Percentiles rank a stretch among this genome's conserved stretches.
phyloP scores from a whole-genome alignment of 2,113 vertebrate genomes.

The Lycocorax pyrrhopterus region DNA sequence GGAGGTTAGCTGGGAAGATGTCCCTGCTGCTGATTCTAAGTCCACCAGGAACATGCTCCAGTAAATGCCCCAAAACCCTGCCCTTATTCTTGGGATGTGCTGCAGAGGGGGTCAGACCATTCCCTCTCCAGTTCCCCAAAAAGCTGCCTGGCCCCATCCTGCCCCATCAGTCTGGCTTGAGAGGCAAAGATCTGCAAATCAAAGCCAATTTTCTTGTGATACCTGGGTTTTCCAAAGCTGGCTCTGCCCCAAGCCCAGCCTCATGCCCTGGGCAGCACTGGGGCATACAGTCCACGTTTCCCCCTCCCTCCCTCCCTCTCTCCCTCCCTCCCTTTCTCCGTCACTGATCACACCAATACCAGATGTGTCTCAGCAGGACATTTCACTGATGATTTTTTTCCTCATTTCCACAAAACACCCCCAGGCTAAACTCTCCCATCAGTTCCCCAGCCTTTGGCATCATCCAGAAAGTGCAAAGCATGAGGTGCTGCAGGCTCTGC shows the following conservation, averaged over 20 bases:
- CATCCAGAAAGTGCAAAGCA: background rate
- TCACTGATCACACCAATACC: background rate
- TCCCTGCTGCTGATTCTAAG: slow-evolving; percentile 2
- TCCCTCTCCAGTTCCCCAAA: background rate
- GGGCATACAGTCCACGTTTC: background rate
- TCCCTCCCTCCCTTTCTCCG: background rate
- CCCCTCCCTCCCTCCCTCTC: background rate
- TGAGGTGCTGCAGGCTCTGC: background rate
- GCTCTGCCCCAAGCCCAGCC: background rate
- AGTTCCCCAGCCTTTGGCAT: background rate
- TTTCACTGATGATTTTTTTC: background rate
- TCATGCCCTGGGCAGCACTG: background rate
- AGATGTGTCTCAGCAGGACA: background rate
- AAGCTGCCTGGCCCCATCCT: background rate
- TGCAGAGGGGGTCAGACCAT: background rate
- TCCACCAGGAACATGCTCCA: background rate
- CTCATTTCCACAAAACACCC: background rate
- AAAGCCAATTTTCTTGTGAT: background rate
- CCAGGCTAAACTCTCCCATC: background rate
- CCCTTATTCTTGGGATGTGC: rapidly evolving
- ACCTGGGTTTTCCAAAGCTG: background rate
- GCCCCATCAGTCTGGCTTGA: background rate
- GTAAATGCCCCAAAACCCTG: background rate
- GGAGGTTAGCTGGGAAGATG: background rate
- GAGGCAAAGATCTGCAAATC: background rate